Evolutionary conservation across 35 echinoderm and acorn worm species (phyloP).

Genomic region (Chiridota heheva): DNA sequence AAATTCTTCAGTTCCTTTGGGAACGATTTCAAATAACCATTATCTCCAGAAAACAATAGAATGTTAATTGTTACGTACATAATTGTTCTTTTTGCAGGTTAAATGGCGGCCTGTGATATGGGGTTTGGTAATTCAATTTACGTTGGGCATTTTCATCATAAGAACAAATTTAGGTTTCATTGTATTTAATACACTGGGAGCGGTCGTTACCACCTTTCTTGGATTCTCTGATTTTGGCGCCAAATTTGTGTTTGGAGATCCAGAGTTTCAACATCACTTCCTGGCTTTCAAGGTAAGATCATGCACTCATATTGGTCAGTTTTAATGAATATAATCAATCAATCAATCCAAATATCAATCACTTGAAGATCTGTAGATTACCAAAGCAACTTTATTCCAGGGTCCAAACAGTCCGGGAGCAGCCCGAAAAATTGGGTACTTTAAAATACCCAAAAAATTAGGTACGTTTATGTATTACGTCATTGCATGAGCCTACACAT

Average conservation of each 20-base stretch:
- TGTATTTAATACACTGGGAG: conserved; percentile 40
- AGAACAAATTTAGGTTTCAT: conserved; percentile 27
- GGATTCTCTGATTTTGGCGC: conserved; percentile 46
- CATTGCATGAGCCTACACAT: too few species aligned
- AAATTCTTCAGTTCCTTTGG: not conserved
- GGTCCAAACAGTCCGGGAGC: too few species aligned
- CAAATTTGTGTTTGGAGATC: conserved; percentile 55
- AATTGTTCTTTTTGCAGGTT: conserved; percentile 7
- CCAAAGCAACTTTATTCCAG: too few species aligned
- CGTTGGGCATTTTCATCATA: conserved; percentile 35
- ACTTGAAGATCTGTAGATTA: too few species aligned
- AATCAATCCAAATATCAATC: too few species aligned
- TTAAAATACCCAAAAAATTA: too few species aligned
- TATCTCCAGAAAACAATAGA: not conserved
- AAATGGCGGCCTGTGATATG: conserved; percentile 52
- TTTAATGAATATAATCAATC: too few species aligned
- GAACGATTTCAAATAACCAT: too few species aligned
- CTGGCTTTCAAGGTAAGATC: conserved; percentile 52
- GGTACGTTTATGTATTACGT: too few species aligned
- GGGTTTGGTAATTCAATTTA: conserved; percentile 50
- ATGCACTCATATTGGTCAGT: too few species aligned
- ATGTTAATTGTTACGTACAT: not conserved
- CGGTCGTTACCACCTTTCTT: conserved; percentile 31
- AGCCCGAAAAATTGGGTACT: too few species aligned
- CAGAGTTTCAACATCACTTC: conserved; percentile 27